A percentile compares a stretch with the other conserved stretches of the same genome.
These are phyloP conservation scores for Pterostichus madidus DNA, from an alignment of 2,888 invertebrate species.

Conservation along the genomic window DNA sequence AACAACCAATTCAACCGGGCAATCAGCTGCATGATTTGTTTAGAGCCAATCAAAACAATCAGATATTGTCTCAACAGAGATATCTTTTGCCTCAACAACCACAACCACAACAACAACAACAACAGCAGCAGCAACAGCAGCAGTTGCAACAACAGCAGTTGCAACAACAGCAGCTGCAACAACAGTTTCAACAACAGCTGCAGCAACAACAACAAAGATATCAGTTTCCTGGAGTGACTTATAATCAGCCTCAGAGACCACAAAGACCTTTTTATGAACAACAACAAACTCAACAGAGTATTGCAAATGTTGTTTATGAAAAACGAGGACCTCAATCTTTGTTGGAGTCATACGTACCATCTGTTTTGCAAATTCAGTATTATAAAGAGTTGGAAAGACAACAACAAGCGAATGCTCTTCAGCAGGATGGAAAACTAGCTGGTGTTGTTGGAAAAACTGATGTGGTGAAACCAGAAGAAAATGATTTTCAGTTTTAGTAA, in stretches of 20 bases:
- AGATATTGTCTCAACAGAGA: constrained; percentile 47
- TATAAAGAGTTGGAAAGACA: constrained; percentile 71
- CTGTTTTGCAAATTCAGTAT: constrained; percentile 74
- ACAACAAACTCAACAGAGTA: constrained; percentile 69
- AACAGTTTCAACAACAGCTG: not conserved
- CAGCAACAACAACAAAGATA: constrained; percentile 58
- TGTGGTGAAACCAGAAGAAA: no score
- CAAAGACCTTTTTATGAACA: constrained; percentile 57
- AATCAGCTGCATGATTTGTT: constrained; percentile 18
- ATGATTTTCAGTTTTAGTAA: no score
- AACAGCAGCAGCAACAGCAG: no score
- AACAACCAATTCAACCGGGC: constrained; percentile 7
- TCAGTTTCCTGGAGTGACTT: no score
- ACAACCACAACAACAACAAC: not conserved
- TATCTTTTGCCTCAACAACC: constrained; percentile 58
- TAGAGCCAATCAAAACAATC: constrained; percentile 16
- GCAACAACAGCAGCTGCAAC: no score
- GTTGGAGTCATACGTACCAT: constrained; percentile 79
- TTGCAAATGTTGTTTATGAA: constrained; percentile 68
- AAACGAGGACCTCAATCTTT: constrained; percentile 77
- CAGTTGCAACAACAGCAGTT: no score
- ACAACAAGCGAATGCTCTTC: constrained; percentile 34
- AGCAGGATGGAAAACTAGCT: constrained; percentile 2
- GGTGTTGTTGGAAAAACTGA: constrained; percentile 9
- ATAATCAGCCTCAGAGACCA: not conserved